Base-by-base conservation (phyloP, 2,797 vertebrate species). In the Todus mexicanus region DNA sequence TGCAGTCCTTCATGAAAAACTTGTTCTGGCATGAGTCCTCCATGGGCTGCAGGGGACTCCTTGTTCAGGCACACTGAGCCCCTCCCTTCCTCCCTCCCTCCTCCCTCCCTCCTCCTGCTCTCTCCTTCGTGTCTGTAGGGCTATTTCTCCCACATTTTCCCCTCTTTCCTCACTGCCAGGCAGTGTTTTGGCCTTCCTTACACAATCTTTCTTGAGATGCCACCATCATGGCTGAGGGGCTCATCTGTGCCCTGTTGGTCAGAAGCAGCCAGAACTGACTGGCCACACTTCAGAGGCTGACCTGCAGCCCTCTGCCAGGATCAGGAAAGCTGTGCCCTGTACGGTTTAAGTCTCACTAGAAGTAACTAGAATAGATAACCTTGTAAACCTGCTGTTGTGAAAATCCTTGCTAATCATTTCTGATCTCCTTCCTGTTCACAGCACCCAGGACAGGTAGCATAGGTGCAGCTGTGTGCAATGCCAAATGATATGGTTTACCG, bases 211-310 rank as follows among this genome's bases (percentile, higher is more conserved):
- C 54, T 53, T 0, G 3, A 4, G 26, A 11, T 3, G 2, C 42
- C 4, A 0, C 16, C 9, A 0, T 4, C 1, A 5, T 10, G 50
- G 9, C 64, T 13, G 57, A 0, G 1, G 51, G 25, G 29, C 68
- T 16, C 11, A 16, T 40, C 40, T 1, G 0, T 25, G 37, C 17
- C 78, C 37, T 6, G 0, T 21, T 0, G 1, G 19, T 7, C 1
- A 8, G 20, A 12, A 43, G 13, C 31, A 0, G 2, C 12, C 20
- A 40, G 66, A 72, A 60, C 19, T 0, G 1, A 33, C 45, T 3
- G 0, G 26, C 63, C 19, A 6, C 35, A 35, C 27, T 35, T 20
- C 19, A 17, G 14, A 3, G 25, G 16, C 45, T 2, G 1, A 25
- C 35, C 14, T 0, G 3, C 47, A 31, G 35, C 4, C 15, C 11